Conservation (phyloP, 2,797 vertebrate genomes). For the Leptoclinus maculatus region DNA sequence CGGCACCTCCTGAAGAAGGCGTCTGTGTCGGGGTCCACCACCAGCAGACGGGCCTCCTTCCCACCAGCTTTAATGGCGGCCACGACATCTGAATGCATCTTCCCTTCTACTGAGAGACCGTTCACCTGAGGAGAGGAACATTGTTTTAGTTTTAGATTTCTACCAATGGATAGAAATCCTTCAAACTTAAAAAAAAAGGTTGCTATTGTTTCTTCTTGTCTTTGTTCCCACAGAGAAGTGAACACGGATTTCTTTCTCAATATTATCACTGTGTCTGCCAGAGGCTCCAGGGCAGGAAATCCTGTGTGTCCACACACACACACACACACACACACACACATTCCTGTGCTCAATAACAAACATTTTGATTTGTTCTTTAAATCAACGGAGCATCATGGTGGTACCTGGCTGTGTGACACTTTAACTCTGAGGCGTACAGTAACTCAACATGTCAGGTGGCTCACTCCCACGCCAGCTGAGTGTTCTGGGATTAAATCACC, state of each 20-base stretch:
- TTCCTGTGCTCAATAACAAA: not conserved
- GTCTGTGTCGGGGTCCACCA: constrained; percentile 91
- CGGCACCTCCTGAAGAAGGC: constrained; percentile 93
- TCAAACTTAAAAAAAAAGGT: not conserved
- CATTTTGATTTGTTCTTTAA: not conserved
- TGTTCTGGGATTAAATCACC: constrained; percentile 61
- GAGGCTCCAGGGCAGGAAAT: constrained; percentile 75
- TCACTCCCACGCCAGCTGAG: constrained; percentile 58
- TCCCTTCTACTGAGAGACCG: constrained; percentile 86
- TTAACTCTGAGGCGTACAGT: constrained; percentile 18
- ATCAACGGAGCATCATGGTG: not conserved
- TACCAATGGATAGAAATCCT: constrained; percentile 1
- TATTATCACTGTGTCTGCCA: constrained; percentile 71
- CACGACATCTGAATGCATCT: constrained; percentile 91
- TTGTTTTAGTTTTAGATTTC: not conserved
- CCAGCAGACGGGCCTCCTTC: constrained; percentile 86
- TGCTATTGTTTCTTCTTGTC: constrained; percentile 12
- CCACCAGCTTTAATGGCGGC: constrained; percentile 89
- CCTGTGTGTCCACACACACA: constrained; percentile 59
- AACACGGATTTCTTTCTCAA: constrained; percentile 61
- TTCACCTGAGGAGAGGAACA: constrained; percentile 87
- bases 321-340: constrained; percentile 32
- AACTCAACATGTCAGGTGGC: constrained; percentile 44
- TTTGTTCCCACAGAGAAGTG: constrained; percentile 62
- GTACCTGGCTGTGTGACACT: not conserved